Evolutionary conservation across 2,888 invertebrate genomes (phyloP), one percentile per base, ranked within the genome.

Genomic region (Philereme vetulata): DNA sequence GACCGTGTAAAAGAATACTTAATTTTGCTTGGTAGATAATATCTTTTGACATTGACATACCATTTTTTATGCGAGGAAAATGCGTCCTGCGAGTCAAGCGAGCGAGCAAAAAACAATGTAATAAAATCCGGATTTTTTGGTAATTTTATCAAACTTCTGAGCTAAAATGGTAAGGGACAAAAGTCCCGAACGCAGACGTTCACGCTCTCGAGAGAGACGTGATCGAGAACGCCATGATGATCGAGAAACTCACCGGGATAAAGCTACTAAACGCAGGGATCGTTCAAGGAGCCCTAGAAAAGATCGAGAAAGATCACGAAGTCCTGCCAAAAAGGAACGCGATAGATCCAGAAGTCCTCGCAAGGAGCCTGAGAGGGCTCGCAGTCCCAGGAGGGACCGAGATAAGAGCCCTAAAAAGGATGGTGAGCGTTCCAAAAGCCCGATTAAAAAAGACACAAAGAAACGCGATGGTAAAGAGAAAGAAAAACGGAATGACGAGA

Each of bases 201-300:
- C 91, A n/a, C 85, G 90, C 6, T 90, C 90, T 9, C 79, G 88
- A 57, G 91, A 91, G 54, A 81, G 85, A 60, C 85, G 88, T n/a
- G 90, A 92, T 2, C 78, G 86, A 64, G 91, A 92, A 6, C 88
- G 90, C 9, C 74, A 86, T 64, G 90, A 91, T 47, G 90, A 92
- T 1, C 85, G 90, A 5, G 91, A 92, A n/a, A 64, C 78, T 6
- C 78, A 88, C 65, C 80, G 89, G 11, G 92, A 92, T 32, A 91
- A 89, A 80, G 35, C 64, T 10, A 91, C 64, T 10, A 91, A 91
- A 68, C 85, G 90, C 45, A 81, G 87, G 21, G 89, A 90, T 34
- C 74, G 88, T 9, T 88, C 90, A 21, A 76, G 81, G 35, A 89
- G 88, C 60, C 90, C 87, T 4, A 78, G 81, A 49, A 88, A 87